Percentiles rank a stretch among this genome's conserved stretches.
Evolutionary conservation across 2,888 invertebrate genomes (phyloP).

Genomic region (Stegophylla sp.): DNA sequence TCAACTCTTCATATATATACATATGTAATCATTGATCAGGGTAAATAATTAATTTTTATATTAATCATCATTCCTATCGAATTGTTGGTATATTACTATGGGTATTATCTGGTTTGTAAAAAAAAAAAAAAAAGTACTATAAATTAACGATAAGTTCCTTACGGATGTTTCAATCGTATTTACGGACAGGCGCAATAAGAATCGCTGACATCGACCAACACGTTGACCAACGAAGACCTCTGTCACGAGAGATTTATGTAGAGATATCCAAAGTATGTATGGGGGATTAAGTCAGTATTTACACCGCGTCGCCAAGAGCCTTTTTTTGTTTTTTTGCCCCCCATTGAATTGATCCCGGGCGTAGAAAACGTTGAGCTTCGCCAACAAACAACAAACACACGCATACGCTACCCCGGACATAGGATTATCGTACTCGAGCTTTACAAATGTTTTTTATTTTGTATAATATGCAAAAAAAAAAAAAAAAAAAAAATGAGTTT

Average conservation of each 20-base stretch:
- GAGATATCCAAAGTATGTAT: constrained; percentile 18
- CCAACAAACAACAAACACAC: too few relatives aligned
- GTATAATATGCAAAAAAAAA: constrained; percentile 27
- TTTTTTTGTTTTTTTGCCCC: too few relatives aligned
- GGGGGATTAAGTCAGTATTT: constrained; percentile 31
- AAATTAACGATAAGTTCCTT: not conserved
- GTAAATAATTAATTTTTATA: too few relatives aligned
- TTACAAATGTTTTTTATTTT: constrained; percentile 51
- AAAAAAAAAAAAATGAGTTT: constrained; percentile 36
- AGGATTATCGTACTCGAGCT: constrained; percentile 45
- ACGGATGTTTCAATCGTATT: too few relatives aligned
- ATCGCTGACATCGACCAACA: constrained; percentile 3
- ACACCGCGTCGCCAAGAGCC: constrained; percentile 25
- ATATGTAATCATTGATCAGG: too few relatives aligned
- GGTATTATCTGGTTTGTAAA: not conserved
- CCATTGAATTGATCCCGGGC: not conserved
- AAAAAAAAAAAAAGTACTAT: not conserved
- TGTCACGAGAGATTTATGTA: constrained; percentile 21
- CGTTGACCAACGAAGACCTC: constrained; percentile 29
- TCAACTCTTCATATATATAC: too few relatives aligned
- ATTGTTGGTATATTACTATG: too few relatives aligned
- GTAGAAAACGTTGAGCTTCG: constrained; percentile 12
- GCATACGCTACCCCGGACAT: constrained; percentile 10
- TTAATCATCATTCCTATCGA: too few relatives aligned
- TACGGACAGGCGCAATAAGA: not conserved